Conservation (phyloP, 1,140 invertebrate genomes). For the Drosophila oshimai region DNA sequence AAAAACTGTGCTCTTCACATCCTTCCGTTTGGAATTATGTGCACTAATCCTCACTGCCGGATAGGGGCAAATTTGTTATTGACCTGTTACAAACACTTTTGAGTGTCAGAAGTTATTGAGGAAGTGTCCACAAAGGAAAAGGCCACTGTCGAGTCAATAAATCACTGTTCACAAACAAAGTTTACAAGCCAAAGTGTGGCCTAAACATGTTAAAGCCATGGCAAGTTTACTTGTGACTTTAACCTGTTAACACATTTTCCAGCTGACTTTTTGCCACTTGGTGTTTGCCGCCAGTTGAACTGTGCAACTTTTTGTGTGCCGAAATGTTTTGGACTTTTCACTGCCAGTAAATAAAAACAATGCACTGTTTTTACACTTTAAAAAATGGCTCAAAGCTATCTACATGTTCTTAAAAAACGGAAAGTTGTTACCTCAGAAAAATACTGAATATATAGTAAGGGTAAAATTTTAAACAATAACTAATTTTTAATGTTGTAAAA, state of each 20-base stretch:
- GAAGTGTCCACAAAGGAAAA: constrained; percentile 37
- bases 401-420: too few relatives aligned
- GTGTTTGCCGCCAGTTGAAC: constrained; percentile 11
- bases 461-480: too few relatives aligned
- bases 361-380: background rate
- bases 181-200: background rate
- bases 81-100: constrained; percentile 36
- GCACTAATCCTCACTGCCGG: constrained; percentile 42
- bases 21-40: constrained; percentile 58
- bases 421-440: too few relatives aligned
- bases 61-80: constrained; percentile 53
- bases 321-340: constrained; percentile 11
- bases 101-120: constrained; percentile 58
- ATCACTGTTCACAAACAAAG: constrained; percentile 47
- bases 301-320: constrained; percentile 44
- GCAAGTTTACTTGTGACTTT: constrained; percentile 6
- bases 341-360: constrained; percentile 3
- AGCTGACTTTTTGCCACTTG: constrained; percentile 1
- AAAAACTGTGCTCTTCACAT: constrained; percentile 49
- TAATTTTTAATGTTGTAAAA: too few relatives aligned
- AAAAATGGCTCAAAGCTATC: background rate
- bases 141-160: constrained; percentile 52
- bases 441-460: too few relatives aligned
- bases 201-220: background rate
- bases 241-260: constrained; percentile 31